A percentile compares a stretch with the other conserved stretches of the same genome.
Evolutionary conservation across 2,113 vertebrate genomes (phyloP).

Genomic region (Sardina pilchardus): DNA sequence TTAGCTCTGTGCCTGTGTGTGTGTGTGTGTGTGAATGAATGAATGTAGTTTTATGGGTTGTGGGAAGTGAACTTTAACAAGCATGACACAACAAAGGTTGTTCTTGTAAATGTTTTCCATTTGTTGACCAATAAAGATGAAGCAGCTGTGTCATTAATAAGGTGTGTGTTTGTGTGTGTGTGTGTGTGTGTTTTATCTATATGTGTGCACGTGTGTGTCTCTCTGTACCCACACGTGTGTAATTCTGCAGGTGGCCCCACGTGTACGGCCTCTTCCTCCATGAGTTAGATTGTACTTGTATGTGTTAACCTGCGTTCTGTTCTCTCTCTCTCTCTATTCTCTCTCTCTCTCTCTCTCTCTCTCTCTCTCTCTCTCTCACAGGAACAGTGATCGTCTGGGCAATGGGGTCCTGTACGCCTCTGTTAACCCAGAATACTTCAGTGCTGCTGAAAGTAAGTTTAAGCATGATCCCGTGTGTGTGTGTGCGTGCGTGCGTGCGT

Average conservation of each 20-base stretch:
- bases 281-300: background rate
- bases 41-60: background rate
- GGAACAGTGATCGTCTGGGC: constrained; percentile 88
- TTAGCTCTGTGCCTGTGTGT: background rate
- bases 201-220: background rate
- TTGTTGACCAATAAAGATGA: constrained; percentile 37
- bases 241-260: background rate
- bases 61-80: constrained; percentile 32
- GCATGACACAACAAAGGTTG: constrained; percentile 19
- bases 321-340: background rate
- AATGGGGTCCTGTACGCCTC: constrained; percentile 96
- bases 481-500: no score
- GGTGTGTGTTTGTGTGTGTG: background rate
- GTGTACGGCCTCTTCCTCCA: constrained; percentile 15
- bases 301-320: background rate
- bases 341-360: no score
- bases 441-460: constrained; percentile 91
- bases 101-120: constrained; percentile 31
- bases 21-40: background rate
- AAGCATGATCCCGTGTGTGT: no score
- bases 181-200: background rate
- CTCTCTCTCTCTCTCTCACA: constrained; percentile 47
- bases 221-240: background rate
- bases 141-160: background rate
- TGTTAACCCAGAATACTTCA: constrained; percentile 98